Conservation (phyloP, 2,113 vertebrate species). For the Elephas maximus region DNA sequence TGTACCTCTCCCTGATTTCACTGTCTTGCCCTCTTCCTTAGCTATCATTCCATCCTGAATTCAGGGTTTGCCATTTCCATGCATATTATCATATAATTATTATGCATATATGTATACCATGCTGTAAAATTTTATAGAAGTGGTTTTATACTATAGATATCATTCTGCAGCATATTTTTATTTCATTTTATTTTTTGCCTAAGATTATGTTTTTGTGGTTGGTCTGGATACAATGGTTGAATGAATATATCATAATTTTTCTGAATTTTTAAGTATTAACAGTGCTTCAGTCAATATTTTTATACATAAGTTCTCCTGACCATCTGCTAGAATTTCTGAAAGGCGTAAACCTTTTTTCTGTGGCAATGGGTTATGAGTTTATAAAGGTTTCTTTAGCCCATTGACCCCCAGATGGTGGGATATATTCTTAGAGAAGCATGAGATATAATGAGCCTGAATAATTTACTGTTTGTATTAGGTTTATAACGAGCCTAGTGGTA, state of each 20-base stretch:
- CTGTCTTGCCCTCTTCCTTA: neutral
- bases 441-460: neutral
- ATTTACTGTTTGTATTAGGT: slow-evolving; percentile 21
- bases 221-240: slow-evolving; percentile 13
- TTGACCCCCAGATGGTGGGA: neutral
- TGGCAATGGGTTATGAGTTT: neutral
- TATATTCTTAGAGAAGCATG: neutral
- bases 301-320: neutral
- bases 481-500: neutral
- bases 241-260: neutral
- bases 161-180: neutral
- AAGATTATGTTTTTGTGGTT: slow-evolving; percentile 8
- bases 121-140: slow-evolving; percentile 25
- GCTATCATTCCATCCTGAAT: neutral
- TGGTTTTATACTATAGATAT: slow-evolving; percentile 11
- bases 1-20: neutral
- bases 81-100: neutral
- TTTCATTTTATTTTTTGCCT: slow-evolving; percentile 53
- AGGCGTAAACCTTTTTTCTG: neutral
- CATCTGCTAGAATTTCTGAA: slow-evolving; percentile 28
- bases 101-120: neutral
- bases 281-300: slow-evolving; percentile 4
- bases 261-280: neutral
- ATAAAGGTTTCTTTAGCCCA: neutral
- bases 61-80: neutral